Evolutionary conservation across 1,140 invertebrate genomes (phyloP).

Genomic region (Drosophila bocki): DNA sequence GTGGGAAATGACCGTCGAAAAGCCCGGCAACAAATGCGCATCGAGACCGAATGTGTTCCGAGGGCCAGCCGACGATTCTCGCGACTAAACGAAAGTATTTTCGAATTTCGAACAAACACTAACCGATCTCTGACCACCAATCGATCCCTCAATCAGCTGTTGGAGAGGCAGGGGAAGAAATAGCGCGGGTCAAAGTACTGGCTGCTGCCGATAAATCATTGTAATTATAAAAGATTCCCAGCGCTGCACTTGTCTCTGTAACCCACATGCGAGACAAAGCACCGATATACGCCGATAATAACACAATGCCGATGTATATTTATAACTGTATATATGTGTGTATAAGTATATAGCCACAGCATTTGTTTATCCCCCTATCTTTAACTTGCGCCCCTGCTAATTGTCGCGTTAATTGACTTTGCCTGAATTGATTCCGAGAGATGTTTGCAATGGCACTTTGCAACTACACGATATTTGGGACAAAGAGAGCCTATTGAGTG

Average conservation of each 20-base stretch:
- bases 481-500: constrained; percentile 54
- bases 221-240: constrained; percentile 32
- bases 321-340: constrained; percentile 12
- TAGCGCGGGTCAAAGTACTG: constrained; percentile 53
- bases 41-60: constrained; percentile 10
- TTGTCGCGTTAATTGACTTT: constrained; percentile 64
- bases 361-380: constrained; percentile 37
- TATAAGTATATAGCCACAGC: background rate
- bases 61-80: constrained; percentile 34
- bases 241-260: constrained; percentile 34
- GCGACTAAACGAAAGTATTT: constrained; percentile 54
- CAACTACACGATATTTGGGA: constrained; percentile 56
- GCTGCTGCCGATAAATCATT: constrained; percentile 43
- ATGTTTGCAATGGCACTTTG: constrained; percentile 58
- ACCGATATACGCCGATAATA: constrained; percentile 24
- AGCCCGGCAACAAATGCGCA: constrained; percentile 33
- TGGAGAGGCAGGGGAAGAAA: constrained; percentile 5
- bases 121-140: constrained; percentile 6
- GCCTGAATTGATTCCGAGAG: constrained; percentile 52
- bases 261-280: constrained; percentile 13
- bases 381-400: constrained; percentile 42
- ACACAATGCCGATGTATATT: constrained; percentile 9
- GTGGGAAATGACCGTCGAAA: constrained; percentile 46
- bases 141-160: constrained; percentile 29
- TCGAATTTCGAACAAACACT: constrained; percentile 39